Percentiles rank a stretch among this genome's conserved stretches.
Evolutionary conservation across 2,888 invertebrate species (phyloP).

Genomic region (Spilarctia lutea): DNA sequence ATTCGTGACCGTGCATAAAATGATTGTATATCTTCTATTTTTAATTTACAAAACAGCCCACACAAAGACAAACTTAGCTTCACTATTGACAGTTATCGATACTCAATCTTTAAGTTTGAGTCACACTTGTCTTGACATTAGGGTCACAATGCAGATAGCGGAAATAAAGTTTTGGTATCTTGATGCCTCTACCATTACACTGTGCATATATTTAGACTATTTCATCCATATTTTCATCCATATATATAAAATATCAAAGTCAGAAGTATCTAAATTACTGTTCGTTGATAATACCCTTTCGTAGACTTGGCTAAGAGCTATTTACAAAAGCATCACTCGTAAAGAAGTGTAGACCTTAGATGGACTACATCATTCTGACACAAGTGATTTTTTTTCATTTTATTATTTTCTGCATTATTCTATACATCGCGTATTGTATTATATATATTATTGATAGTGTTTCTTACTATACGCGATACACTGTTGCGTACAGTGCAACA

Average conservation of each 20-base stretch:
- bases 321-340: no score
- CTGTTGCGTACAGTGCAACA: not conserved
- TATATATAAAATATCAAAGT: no score
- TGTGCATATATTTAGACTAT: no score
- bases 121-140: not conserved
- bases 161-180: not conserved
- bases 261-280: no score
- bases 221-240: no score
- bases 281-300: no score
- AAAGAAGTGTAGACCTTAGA: no score
- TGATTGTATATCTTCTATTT: conserved; percentile 4
- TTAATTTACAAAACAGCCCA: not conserved
- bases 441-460: not conserved
- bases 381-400: no score
- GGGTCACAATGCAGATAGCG: not conserved
- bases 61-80: not conserved
- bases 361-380: no score
- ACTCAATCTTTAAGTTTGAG: not conserved
- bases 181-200: not conserved
- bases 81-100: not conserved
- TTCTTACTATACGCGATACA: no score
- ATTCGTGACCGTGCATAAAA: conserved; percentile 29
- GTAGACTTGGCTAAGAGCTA: no score
- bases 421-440: not conserved
- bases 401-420: no score